Percentiles rank a stretch among this genome's conserved stretches.
Evolutionary conservation across 1,140 invertebrate species (phyloP).

Genomic region (Ceratitis capitata): DNA sequence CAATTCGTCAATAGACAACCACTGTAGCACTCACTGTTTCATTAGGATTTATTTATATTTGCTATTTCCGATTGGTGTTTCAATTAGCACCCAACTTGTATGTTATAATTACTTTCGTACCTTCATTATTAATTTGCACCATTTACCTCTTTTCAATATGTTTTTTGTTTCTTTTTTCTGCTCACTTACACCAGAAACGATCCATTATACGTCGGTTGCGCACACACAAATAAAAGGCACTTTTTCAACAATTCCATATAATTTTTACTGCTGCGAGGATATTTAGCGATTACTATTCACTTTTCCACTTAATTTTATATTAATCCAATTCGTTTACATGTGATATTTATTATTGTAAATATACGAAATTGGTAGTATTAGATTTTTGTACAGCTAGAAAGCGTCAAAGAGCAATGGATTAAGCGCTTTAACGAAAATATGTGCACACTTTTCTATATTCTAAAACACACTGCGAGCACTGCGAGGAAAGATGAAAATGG

Average conservation of each 20-base stretch:
- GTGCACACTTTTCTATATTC: not conserved
- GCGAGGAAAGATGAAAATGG: no score
- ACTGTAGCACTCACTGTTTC: not conserved
- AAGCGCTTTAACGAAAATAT: slow-evolving; percentile 5
- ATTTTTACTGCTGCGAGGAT: slow-evolving; percentile 1
- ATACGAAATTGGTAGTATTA: not conserved
- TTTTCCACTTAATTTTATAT: not conserved
- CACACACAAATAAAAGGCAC: slow-evolving; percentile 27
- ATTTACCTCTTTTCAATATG: not conserved
- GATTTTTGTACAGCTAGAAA: not conserved
- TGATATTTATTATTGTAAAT: not conserved
- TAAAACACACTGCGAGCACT: slow-evolving; percentile 36
- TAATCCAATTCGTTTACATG: not conserved
- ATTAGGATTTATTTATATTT: not conserved
- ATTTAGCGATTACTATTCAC: not conserved
- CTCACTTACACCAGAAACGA: slow-evolving; percentile 4
- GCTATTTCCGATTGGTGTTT: not conserved
- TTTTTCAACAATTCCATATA: slow-evolving; percentile 12
- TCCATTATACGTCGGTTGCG: not conserved
- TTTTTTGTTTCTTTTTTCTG: not conserved
- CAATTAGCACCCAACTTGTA: not conserved
- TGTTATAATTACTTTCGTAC: not conserved
- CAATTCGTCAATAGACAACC: not conserved
- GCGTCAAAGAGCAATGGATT: not conserved
- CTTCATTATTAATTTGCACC: not conserved